Evolutionary conservation across 2,113 vertebrate species (phyloP).

Genomic region (Gymnorhina tibicen): DNA sequence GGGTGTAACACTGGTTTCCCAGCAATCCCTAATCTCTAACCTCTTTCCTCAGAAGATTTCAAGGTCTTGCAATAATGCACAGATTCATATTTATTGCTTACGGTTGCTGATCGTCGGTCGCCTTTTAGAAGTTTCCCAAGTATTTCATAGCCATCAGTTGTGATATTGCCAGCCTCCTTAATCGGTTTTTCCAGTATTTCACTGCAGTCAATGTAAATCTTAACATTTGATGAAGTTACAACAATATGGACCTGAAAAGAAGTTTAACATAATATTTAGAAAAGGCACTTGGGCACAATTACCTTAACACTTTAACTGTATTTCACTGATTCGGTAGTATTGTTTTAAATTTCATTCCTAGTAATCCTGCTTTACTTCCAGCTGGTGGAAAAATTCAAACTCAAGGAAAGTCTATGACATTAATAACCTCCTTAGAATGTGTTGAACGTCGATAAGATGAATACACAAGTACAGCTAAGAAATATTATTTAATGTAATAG

Average conservation of each 20-base stretch:
- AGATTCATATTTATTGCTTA: constrained; percentile 71
- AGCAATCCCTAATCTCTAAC: not conserved
- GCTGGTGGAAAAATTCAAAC: not conserved
- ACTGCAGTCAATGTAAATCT: constrained; percentile 91
- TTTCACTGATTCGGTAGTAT: not conserved
- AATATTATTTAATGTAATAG: not conserved
- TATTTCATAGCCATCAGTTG: constrained; percentile 91
- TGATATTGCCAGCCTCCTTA: constrained; percentile 86
- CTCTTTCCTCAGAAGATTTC: not conserved
- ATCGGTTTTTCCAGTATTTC: constrained; percentile 86
- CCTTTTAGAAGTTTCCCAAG: constrained; percentile 91
- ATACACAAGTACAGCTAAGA: not conserved
- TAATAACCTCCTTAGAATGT: not conserved
- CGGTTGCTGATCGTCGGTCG: constrained; percentile 85
- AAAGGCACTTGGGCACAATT: not conserved
- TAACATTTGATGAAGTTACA: constrained; percentile 86
- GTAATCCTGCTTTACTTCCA: not conserved
- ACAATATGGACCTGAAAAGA: constrained; percentile 87
- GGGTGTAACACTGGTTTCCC: not conserved
- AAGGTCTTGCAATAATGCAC: not conserved
- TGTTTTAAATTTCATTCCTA: not conserved
- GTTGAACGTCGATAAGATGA: not conserved
- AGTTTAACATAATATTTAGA: not conserved
- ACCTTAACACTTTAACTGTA: not conserved
- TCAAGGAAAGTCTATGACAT: not conserved